Percentiles rank a stretch among this genome's conserved stretches.
phyloP scores from a whole-genome alignment of 2,888 invertebrate species.

The Loripinus fragilis region DNA sequence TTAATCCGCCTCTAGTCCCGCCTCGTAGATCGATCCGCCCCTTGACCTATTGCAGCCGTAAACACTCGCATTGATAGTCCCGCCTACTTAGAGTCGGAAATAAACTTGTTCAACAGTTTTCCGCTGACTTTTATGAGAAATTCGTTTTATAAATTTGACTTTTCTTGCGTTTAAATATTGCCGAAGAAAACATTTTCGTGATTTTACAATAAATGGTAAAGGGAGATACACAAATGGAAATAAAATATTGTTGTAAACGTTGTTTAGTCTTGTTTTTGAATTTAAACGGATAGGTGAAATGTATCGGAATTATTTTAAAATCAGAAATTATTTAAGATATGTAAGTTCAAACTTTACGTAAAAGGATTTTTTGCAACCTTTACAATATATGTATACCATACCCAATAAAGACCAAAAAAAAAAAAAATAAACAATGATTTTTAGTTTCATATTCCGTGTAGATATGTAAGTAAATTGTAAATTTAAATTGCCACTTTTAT shows the following conservation, averaged over 20 bases:
- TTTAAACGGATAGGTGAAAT: background rate
- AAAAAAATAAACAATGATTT: too few species aligned
- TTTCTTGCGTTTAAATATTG: background rate
- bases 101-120: conserved; percentile 16
- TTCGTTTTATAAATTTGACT: conserved; percentile 18
- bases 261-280: background rate
- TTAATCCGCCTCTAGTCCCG: conserved; percentile 16
- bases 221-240: background rate
- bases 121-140: conserved; percentile 16
- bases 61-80: conserved; percentile 24
- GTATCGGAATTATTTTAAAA: too few species aligned
- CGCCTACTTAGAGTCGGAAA: conserved; percentile 14
- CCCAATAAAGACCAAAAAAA: too few species aligned
- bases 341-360: background rate
- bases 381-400: too few species aligned
- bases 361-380: background rate
- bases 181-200: background rate
- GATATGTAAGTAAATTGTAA: too few species aligned
- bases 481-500: too few species aligned
- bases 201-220: background rate
- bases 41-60: conserved; percentile 40
- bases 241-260: background rate
- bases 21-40: conserved; percentile 24
- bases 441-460: too few species aligned
- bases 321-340: background rate